Base-by-base conservation (phyloP, 2,113 vertebrate species). In the Rhineura floridana region DNA sequence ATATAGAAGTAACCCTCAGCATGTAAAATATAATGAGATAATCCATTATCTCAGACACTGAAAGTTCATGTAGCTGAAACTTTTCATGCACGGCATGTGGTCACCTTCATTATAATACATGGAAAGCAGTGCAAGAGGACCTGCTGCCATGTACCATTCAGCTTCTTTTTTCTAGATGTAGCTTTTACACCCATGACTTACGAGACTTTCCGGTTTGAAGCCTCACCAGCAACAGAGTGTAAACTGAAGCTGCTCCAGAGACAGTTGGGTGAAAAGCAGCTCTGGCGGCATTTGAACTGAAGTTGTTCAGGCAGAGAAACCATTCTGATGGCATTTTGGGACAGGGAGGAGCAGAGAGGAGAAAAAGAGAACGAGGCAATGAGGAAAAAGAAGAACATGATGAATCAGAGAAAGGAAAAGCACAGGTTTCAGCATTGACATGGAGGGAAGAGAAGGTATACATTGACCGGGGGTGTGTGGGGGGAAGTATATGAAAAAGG, bases 231-330 rank as follows among this genome's bases (percentile, higher is more conserved):
- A n/a, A n/a, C n/a, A 75, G 72, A 89, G 91, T 76, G 44, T 90
- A n/a, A 88, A 73, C 92, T 42, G 94, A 95, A 90, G 93, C 91
- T 86, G 86, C 94, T 96, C 96, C 95, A 95, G 84, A 92, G 94
- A 87, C 94, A 93, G 83, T 0, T 2, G 90, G 93, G 81, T 70
- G 92, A 91, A 90, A 92, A 86, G 89, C 91, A 94, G 93, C 94
- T 93, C 89, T 93, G 94, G 89, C n/a, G 55, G 93, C 42, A 52
- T 76, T 89, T 91, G 95, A 88, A 90, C 78, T 85, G 92, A 85
- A 95, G 94, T 62, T 85, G 87, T 21, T 90, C 85, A 5, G 95
- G 94, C 92, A 95, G 86, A 93, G 92, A 94, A 83, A 93, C 67
- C 88, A 19, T 21, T 80, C 95, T 95, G 95, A 88, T 1, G 91